Evolutionary conservation across 1,140 invertebrate genomes (phyloP).

Genomic region (Pararge aegeria): DNA sequence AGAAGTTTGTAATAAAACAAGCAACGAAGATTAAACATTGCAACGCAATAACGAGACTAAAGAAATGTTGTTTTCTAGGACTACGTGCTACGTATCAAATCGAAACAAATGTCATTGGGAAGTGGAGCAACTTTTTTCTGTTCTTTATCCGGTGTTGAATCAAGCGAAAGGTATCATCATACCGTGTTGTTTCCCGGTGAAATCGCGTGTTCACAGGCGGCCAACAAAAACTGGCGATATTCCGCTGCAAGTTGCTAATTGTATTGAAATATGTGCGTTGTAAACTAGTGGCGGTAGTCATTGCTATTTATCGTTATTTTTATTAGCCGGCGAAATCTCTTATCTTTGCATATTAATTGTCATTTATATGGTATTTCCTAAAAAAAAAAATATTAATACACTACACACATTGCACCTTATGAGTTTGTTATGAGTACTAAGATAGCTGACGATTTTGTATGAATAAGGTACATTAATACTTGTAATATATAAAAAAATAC

Average conservation of each 20-base stretch:
- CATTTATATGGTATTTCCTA: too few relatives aligned
- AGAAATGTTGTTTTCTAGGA: constrained; percentile 39
- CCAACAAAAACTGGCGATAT: constrained; percentile 54
- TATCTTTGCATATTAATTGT: too few relatives aligned
- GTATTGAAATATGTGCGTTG: constrained; percentile 40
- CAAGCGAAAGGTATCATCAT: constrained; percentile 70
- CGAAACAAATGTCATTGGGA: constrained; percentile 68
- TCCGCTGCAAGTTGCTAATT: constrained; percentile 55
- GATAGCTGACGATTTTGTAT: too few relatives aligned
- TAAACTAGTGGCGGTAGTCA: too few relatives aligned
- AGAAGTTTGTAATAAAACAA: not conserved
- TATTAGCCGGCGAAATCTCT: too few relatives aligned
- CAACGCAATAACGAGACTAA: not conserved
- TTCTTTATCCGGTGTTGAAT: constrained; percentile 56
- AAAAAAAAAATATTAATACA: too few relatives aligned
- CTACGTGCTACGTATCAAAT: constrained; percentile 11
- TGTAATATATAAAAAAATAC: too few relatives aligned
- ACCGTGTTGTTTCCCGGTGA: constrained; percentile 62
- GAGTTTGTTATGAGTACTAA: too few relatives aligned
- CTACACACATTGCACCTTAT: too few relatives aligned
- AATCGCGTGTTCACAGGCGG: constrained; percentile 70
- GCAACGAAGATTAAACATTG: not conserved
- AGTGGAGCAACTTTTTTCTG: constrained; percentile 61
- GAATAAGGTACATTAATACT: too few relatives aligned
- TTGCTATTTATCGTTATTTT: too few relatives aligned